These are phyloP conservation scores for Apodemus speciosus DNA, from an alignment of 2,113 vertebrate species.

Conservation along the genomic window DNA sequence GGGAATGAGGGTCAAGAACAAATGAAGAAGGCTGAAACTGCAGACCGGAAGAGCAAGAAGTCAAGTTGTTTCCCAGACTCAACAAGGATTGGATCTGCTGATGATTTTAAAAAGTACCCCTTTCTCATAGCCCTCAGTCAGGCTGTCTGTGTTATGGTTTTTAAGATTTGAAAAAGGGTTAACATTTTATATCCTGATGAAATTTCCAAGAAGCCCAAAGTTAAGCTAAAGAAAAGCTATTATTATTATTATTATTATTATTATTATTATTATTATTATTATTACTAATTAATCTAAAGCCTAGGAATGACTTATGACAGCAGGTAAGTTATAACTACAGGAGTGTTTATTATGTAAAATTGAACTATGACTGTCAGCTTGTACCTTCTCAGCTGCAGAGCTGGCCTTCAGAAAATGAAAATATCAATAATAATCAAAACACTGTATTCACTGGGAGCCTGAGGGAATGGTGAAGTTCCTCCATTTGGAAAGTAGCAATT, in stretches of 20 bases:
- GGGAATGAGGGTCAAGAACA: background rate
- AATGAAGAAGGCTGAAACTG: background rate
- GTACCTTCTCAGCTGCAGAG: background rate
- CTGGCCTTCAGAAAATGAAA: conserved; percentile 36
- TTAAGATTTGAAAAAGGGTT: background rate
- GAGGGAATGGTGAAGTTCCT: background rate
- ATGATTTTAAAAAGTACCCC: background rate
- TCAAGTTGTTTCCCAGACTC: background rate
- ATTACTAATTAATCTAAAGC: background rate
- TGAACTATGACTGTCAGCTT: background rate
- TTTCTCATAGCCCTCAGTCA: background rate
- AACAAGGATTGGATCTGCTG: background rate
- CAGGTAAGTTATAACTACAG: background rate
- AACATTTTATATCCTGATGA: background rate
- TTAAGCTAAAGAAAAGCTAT: background rate
- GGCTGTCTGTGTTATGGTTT: background rate
- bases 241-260: background rate
- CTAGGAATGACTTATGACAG: conserved; percentile 1
- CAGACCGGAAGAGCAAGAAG: accelerated
- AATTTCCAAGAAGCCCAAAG: background rate
- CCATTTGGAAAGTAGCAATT: background rate
- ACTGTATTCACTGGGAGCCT: background rate
- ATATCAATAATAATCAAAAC: background rate
- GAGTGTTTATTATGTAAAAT: background rate
- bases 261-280: background rate